These are phyloP conservation scores for Drosophila littoralis DNA, from an alignment of 1,140 invertebrate species.

Conservation along the genomic window DNA sequence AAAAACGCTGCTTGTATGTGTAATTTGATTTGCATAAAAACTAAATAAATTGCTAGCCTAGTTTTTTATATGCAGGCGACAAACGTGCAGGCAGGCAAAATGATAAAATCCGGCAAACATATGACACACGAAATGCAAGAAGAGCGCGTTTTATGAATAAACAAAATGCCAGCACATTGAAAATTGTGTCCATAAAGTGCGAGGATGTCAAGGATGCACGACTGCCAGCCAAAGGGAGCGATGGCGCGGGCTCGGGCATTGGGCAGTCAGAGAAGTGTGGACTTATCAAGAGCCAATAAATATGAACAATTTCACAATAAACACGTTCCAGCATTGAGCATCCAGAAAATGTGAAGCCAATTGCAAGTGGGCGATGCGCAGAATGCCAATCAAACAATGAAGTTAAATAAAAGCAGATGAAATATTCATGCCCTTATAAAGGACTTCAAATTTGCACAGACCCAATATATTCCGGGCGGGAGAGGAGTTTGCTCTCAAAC, in stretches of 20 bases:
- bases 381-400: conserved; percentile 31
- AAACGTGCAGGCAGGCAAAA: conserved; percentile 12
- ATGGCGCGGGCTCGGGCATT: neutral
- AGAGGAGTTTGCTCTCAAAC: too few relatives aligned
- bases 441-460: neutral
- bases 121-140: conserved; percentile 38
- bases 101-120: conserved; percentile 35
- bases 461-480: neutral
- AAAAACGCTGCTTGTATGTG: conserved; percentile 41
- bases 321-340: conserved; percentile 30
- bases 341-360: conserved; percentile 1
- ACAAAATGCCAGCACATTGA: conserved; percentile 55
- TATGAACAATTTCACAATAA: conserved; percentile 58
- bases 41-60: conserved; percentile 64
- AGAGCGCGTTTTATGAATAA: conserved; percentile 52
- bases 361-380: conserved; percentile 4
- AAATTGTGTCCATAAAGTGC: conserved; percentile 26
- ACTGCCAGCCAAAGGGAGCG: conserved; percentile 2
- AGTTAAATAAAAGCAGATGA: conserved; percentile 5
- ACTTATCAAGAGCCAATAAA: conserved; percentile 66
- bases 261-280: conserved; percentile 12
- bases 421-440: conserved; percentile 19
- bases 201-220: conserved; percentile 8
- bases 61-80: conserved; percentile 19
- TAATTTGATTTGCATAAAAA: conserved; percentile 78